Base-by-base conservation (phyloP, 2,797 vertebrate species). In the Chromobotia macracanthus region DNA sequence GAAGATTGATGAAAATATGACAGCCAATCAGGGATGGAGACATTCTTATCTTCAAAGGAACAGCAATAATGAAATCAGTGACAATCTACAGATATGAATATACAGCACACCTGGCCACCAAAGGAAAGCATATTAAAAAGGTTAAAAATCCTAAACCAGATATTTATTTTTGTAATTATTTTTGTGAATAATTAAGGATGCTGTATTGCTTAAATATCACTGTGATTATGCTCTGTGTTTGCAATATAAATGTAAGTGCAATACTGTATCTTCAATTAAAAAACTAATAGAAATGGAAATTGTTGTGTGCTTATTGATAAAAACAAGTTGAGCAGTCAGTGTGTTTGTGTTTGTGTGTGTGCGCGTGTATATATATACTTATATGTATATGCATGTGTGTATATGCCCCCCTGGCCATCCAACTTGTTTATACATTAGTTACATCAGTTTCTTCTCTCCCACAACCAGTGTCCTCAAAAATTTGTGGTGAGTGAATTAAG, bases 91-190 rank as follows among this genome's bases (percentile, higher is more conserved):
- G 5, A 28, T 46, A 48, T 55, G 15, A 65, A 18, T 2, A 15
- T 18, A 69, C 13, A 41, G 9, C 19, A 41, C 18, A 28, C 2
- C 16, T 7, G 25, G 23, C 25, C 25, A 60, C 25, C 18, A 9
- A 21, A 25, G 23, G 3, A 58, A 23, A 50, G 48, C 18, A 19
- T 25, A 25, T 25, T 9, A 1, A 16, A 75, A n/a, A 46, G 65
- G 60, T 75, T 75, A 53, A 13, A 60, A 66, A 66, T 58, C 55
- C 19, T 48, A 41, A 50, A 68, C 25, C 15, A 58, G 50, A 77
- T 25, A 6, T 70, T 48, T 77, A 77, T 77, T 68, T 68, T 68
- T 69, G 75, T 68, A 77, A 60, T 61, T n/a, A 68, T 61, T 61
- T 68, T 61, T 61, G 53, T 38, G 50, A 21, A 64, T 9, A 19